Evolutionary conservation across 2,888 invertebrate genomes (phyloP).

Genomic region (Patella depressa): DNA sequence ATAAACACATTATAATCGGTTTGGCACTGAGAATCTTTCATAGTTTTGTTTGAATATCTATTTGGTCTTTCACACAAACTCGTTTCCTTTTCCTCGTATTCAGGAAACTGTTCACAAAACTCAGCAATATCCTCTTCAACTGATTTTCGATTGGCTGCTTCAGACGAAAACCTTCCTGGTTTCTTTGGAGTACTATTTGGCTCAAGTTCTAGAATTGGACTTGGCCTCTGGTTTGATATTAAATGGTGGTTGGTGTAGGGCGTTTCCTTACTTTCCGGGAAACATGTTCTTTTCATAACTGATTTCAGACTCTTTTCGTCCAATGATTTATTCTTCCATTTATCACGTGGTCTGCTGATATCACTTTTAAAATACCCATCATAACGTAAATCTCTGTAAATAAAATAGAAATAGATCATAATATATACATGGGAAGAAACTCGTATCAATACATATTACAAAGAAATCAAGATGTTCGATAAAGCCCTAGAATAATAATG

Average conservation of each 20-base stretch:
- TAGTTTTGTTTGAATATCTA: background rate
- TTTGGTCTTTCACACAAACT: background rate
- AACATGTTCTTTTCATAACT: background rate
- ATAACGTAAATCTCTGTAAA: constrained; percentile 23
- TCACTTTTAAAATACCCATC: constrained; percentile 21
- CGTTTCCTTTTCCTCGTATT: constrained; percentile 3
- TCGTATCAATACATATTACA: too few relatives aligned
- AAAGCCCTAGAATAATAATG: too few relatives aligned
- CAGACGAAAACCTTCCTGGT: background rate
- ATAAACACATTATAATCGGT: constrained; percentile 3
- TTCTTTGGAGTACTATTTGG: background rate
- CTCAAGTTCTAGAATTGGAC: constrained; percentile 16
- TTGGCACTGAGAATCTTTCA: constrained; percentile 8
- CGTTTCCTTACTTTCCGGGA: background rate
- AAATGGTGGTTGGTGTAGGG: background rate
- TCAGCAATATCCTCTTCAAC: constrained; percentile 9
- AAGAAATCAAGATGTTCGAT: too few relatives aligned
- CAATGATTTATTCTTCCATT: constrained; percentile 37
- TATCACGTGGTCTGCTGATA: background rate
- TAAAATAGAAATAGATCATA: background rate
- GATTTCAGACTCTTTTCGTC: constrained; percentile 34
- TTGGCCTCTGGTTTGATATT: constrained; percentile 12
- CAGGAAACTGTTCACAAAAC: constrained; percentile 12
- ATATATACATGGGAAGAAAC: too few relatives aligned
- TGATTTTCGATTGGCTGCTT: background rate